These are phyloP conservation scores for Lithosia quadra DNA, from an alignment of 2,888 invertebrate species.

Conservation along the genomic window DNA sequence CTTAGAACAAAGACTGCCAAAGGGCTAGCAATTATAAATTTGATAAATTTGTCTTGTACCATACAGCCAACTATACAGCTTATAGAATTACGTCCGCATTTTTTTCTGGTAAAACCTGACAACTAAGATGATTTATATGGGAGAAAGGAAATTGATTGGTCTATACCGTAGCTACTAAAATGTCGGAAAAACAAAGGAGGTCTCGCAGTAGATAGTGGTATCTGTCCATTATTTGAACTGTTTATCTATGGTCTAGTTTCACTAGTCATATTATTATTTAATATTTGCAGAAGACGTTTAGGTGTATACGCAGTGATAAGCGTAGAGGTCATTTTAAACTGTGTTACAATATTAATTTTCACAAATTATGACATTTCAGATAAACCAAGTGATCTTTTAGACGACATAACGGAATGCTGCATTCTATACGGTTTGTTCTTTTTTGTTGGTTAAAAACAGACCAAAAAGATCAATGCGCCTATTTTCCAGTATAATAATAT, in stretches of 20 bases:
- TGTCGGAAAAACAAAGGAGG: conserved; percentile 67
- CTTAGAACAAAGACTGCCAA: conserved; percentile 1
- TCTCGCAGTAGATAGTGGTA: conserved; percentile 33
- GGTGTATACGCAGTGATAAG: not conserved
- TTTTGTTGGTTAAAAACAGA: not conserved
- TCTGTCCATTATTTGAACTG: conserved; percentile 49
- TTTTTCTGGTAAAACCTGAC: conserved; percentile 63
- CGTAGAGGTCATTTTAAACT: not conserved
- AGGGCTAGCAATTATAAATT: not conserved
- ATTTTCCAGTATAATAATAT: conserved; percentile 18
- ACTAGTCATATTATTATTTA: conserved; percentile 31
- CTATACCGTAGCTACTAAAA: conserved; percentile 64
- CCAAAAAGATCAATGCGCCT: not conserved
- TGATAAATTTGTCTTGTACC: conserved; percentile 13
- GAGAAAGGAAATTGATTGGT: conserved; percentile 78
- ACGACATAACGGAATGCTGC: no score
- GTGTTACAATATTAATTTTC: not conserved
- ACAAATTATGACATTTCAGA: not conserved
- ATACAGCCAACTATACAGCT: no score
- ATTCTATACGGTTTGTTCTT: no score
- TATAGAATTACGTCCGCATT: conserved; percentile 60
- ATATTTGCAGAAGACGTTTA: conserved; percentile 14
- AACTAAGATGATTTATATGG: conserved; percentile 79
- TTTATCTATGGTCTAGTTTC: conserved; percentile 52
- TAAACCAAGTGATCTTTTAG: no score